Evolutionary conservation across 2,113 vertebrate genomes (phyloP), one percentile per base, ranked within the genome.

Genomic region (Perca schrenkii): DNA sequence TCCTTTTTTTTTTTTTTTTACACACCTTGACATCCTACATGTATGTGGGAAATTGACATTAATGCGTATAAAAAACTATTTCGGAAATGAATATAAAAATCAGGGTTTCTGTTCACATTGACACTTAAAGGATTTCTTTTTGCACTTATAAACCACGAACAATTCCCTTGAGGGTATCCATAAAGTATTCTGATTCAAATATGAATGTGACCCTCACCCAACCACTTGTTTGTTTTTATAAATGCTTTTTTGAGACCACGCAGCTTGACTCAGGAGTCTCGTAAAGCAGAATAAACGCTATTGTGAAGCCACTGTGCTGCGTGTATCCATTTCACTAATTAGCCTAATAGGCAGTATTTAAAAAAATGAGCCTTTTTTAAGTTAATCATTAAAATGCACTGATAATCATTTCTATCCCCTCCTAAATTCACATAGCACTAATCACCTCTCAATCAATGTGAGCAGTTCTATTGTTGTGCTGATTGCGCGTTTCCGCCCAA

Each of bases 381-480:
- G 25, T 10, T 14, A 15, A 21, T 49, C 14, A 54, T 66, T 65
- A 31, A 36, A 25, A 47, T 6, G 12, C 14, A 21, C 17, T 40
- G 58, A 56, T 19, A 10, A 11, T 16, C 46, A 8, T 1, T 13
- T 16, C 50, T 6, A 16, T 8, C 17, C 14, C 8, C 3, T 19
- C 19, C 5, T n/a, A 13, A 4, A 43, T 4, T 50, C 16, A 65
- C 40, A 31, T 12, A 54, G 31, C 46, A 61, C 47, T 54, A 69
- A 67, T 79, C 62, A 76, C 15, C 54, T 61, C 57, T 62, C 4
- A 22, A 5, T 64, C 21, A 34, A 0, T 46, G 46, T 68, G 54
- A 69, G 36, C 63, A 63, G 54, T 61, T 17, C 21, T 49, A 12
- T 83, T 87, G 82, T 79, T 56, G 73, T 61, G 73, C 40, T 76